phyloP scores from a whole-genome alignment of 2,888 invertebrate species.

The Nycteola revayana region DNA sequence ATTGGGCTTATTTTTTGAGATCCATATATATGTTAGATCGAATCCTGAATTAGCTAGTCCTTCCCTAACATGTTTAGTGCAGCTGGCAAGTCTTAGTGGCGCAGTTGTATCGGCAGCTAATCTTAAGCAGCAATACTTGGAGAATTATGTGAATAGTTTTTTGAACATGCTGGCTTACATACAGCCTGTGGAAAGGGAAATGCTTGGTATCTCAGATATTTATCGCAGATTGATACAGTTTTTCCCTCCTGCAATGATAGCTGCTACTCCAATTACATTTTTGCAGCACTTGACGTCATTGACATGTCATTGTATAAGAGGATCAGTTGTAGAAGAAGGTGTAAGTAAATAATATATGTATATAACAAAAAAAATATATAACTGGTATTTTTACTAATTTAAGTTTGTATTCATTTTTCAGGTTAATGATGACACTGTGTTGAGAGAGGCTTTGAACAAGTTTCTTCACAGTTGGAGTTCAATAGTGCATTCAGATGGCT shows the following conservation, averaged over 20 bases:
- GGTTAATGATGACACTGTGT: conserved; percentile 70
- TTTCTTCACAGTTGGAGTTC: conserved; percentile 76
- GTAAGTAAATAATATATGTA: conserved; percentile 65
- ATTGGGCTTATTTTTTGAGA: conserved; percentile 89
- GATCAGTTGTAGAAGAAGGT: conserved; percentile 68
- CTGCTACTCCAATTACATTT: conserved; percentile 63
- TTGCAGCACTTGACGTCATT: conserved; percentile 68
- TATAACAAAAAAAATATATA: too few relatives aligned
- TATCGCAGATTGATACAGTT: conserved; percentile 72
- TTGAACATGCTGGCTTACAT: conserved; percentile 69
- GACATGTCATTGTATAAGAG: conserved; percentile 70
- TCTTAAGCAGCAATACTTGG: conserved; percentile 68
- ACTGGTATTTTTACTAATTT: too few relatives aligned
- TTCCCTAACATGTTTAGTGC: conserved; percentile 91
- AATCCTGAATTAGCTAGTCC: conserved; percentile 89
- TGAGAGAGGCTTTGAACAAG: conserved; percentile 73
- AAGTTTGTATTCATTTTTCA: too few relatives aligned
- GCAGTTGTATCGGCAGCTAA: conserved; percentile 58
- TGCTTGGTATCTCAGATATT: conserved; percentile 72
- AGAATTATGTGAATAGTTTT: conserved; percentile 71
- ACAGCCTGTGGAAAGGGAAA: conserved; percentile 66
- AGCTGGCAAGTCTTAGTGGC: conserved; percentile 82
- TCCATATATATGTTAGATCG: conserved; percentile 91
- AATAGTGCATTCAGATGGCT: conserved; percentile 62
- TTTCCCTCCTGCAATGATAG: conserved; percentile 66